These are phyloP conservation scores for Isurus oxyrinchus DNA, from an alignment of 2,113 vertebrate genomes.

Conservation along the genomic window DNA sequence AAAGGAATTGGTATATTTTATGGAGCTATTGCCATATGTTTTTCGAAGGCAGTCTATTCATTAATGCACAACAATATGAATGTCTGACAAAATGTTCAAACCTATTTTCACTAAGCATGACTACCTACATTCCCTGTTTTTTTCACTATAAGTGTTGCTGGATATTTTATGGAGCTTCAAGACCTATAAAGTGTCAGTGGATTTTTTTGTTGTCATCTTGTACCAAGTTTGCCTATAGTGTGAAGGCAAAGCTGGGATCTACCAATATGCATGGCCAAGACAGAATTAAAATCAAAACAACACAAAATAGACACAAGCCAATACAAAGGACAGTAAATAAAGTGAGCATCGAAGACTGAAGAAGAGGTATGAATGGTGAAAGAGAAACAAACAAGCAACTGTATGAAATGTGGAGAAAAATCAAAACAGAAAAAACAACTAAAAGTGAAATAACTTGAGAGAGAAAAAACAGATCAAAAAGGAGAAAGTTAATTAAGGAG, in stretches of 20 bases:
- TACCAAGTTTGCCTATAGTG: neutral
- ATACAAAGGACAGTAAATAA: neutral
- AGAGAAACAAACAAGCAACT: neutral
- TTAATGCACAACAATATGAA: neutral
- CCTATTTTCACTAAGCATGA: neutral
- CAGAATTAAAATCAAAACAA: neutral
- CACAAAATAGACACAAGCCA: neutral
- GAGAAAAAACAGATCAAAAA: neutral
- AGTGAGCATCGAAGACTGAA: neutral
- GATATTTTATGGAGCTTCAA: neutral
- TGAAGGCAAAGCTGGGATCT: neutral
- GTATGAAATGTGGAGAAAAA: neutral
- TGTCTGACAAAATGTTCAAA: neutral
- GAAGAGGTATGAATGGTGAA: neutral
- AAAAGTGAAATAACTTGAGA: neutral
- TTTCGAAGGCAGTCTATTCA: neutral
- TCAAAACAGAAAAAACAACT: neutral
- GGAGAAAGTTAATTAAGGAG: neutral
- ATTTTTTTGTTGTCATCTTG: neutral
- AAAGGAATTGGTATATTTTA: neutral
- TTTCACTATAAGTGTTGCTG: neutral
- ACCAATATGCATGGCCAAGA: neutral
- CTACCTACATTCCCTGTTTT: too few relatives aligned
- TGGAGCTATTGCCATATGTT: neutral
- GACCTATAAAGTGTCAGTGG: neutral